These are phyloP conservation scores for Pagrus major DNA, from an alignment of 2,113 vertebrate species.

Conservation along the genomic window DNA sequence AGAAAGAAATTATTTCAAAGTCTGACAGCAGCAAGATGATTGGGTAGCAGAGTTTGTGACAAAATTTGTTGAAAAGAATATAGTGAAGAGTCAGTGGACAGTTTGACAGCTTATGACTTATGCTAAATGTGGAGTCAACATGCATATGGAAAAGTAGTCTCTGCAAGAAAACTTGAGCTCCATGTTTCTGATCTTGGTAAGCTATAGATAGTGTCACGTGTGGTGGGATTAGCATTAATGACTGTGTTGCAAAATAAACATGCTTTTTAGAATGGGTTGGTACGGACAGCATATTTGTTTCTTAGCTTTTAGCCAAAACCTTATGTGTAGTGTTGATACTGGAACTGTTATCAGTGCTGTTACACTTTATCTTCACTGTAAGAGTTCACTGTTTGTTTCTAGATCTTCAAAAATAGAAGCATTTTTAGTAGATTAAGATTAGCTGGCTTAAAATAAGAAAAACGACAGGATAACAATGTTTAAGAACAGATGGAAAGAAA, in stretches of 20 bases:
- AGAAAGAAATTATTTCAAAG: background rate
- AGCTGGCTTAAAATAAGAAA: background rate
- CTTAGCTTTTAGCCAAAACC: background rate
- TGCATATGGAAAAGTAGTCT: constrained; percentile 16
- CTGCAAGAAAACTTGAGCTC: background rate
- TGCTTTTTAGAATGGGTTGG: no score
- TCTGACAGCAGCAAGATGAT: constrained; percentile 10
- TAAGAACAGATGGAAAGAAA: constrained; percentile 13
- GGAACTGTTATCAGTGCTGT: background rate
- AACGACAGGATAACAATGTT: background rate
- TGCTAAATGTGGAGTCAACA: constrained; percentile 3
- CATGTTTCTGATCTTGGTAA: background rate
- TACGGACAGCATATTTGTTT: background rate
- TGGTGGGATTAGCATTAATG: background rate
- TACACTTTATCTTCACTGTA: background rate
- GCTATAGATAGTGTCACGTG: no score
- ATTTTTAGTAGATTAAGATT: constrained; percentile 13
- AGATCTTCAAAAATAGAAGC: background rate
- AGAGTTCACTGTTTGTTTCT: constrained; percentile 8
- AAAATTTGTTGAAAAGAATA: constrained; percentile 10
- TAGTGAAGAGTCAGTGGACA: constrained; percentile 8
- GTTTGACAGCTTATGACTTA: constrained; percentile 24
- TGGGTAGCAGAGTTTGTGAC: background rate
- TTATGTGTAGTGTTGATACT: background rate
- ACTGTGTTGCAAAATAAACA: background rate